Evolutionary conservation across 2,888 invertebrate genomes (phyloP).

Genomic region (Holacanthella duospinosa): DNA sequence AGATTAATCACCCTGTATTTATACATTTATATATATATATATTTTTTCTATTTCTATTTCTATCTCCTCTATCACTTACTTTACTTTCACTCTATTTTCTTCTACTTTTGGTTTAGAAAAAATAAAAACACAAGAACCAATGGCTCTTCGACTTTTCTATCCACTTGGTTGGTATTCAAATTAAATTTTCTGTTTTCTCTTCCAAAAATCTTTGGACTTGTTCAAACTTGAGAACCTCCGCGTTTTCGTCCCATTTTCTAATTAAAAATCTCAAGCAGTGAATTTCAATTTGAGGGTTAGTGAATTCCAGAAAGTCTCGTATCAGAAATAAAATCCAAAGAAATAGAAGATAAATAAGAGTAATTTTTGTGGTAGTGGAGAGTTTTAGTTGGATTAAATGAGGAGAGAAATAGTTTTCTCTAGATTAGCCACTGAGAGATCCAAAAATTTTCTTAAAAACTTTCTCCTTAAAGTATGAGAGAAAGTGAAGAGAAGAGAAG

Average conservation of each 20-base stretch:
- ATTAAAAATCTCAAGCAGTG: constrained; percentile 6
- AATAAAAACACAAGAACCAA: not conserved
- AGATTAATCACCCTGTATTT: no score
- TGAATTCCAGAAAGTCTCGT: not conserved
- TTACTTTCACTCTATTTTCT: not conserved
- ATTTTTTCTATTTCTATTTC: not conserved
- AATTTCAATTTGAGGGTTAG: not conserved
- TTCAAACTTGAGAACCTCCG: not conserved
- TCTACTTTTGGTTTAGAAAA: not conserved
- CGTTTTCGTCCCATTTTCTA: not conserved
- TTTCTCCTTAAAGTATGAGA: not conserved
- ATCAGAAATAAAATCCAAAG: not conserved
- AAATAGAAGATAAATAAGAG: not conserved
- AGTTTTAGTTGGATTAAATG: not conserved
- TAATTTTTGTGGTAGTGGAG: constrained; percentile 1
- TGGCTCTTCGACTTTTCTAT: not conserved
- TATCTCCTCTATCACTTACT: not conserved
- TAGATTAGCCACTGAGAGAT: not conserved
- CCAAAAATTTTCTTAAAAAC: not conserved
- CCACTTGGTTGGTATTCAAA: not conserved
- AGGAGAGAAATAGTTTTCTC: not conserved
- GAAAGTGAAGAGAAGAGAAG: not conserved
- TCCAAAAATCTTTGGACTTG: no score
- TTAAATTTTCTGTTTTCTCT: not conserved
- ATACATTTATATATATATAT: no score